phyloP scores from a whole-genome alignment of 1,140 invertebrate species.

The Zaprionus capensis region DNA sequence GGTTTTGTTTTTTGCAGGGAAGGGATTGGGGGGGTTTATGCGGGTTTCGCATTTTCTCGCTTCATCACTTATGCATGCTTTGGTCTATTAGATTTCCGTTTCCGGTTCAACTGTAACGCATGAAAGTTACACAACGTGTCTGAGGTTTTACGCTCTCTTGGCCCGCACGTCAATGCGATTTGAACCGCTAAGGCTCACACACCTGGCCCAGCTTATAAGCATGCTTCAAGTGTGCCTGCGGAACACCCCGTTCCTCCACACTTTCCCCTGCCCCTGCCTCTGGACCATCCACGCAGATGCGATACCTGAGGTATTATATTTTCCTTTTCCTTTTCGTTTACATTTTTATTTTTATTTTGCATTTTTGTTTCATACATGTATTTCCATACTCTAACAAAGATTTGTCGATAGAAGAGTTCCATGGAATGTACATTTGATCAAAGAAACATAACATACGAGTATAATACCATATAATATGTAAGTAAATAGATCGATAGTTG shows the following conservation, averaged over 20 bases:
- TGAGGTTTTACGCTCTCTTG: conserved; percentile 79
- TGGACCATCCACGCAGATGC: neutral
- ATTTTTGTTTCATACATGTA: conserved; percentile 27
- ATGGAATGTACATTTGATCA: neutral
- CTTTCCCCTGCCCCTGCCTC: neutral
- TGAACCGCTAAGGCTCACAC: conserved; percentile 68
- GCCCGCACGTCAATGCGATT: conserved; percentile 72
- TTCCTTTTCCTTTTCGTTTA: neutral
- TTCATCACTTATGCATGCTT: conserved; percentile 81
- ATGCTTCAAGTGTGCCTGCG: conserved; percentile 26
- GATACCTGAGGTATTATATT: conserved; percentile 4
- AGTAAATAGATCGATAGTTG: too few relatives aligned
- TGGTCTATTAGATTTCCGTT: conserved; percentile 81
- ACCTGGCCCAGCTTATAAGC: conserved; percentile 56
- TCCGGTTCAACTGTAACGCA: conserved; percentile 75
- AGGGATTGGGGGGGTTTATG: neutral
- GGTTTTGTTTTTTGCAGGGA: conserved; percentile 35
- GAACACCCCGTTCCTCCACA: neutral
- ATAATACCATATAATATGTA: too few relatives aligned
- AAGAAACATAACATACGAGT: neutral
- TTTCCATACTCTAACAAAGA: conserved; percentile 18
- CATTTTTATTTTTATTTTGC: neutral
- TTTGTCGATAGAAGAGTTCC: neutral
- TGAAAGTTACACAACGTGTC: conserved; percentile 72
- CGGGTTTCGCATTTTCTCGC: conserved; percentile 60